Evolutionary conservation across 37 sponge, comb jelly and placozoan genomes (phyloP).

Genomic region (Amphimedon queenslandica): DNA sequence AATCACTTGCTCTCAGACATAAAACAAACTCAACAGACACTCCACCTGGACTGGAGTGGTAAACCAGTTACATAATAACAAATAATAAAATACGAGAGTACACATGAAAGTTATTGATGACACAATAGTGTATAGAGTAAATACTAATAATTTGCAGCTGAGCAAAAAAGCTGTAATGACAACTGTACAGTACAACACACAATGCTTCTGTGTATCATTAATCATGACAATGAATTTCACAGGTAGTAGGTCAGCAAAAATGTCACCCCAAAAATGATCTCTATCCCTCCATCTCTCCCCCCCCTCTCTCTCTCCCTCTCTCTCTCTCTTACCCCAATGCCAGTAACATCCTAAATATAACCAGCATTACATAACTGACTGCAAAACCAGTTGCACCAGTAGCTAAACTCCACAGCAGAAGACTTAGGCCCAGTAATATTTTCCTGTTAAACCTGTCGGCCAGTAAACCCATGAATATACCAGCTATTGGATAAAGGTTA

Average conservation of each 20-base stretch:
- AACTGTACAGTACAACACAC: too few relatives aligned
- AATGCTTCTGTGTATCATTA: too few relatives aligned
- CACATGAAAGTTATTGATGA: too few relatives aligned
- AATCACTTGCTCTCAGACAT: background rate
- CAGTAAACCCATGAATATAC: slow-evolving; percentile 54
- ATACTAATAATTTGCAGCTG: too few relatives aligned
- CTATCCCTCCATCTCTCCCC: too few relatives aligned
- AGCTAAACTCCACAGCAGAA: slow-evolving; percentile 61
- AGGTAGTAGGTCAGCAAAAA: too few relatives aligned
- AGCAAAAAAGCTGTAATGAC: too few relatives aligned
- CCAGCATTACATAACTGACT: slow-evolving; percentile 64
- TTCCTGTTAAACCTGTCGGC: slow-evolving; percentile 67
- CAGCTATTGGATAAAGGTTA: slow-evolving; percentile 74
- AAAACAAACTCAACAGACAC: background rate
- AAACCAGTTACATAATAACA: background rate
- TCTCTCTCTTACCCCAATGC: slow-evolving; percentile 67
- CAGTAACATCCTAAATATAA: slow-evolving; percentile 55
- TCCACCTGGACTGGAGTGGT: background rate
- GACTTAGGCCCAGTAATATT: slow-evolving; percentile 48
- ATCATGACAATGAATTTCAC: too few relatives aligned
- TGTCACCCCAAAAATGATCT: too few relatives aligned
- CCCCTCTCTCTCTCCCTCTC: too few relatives aligned
- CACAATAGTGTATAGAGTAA: too few relatives aligned
- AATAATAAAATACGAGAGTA: too few relatives aligned
- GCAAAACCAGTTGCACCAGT: slow-evolving; percentile 73